Evolutionary conservation across 1,140 invertebrate species (phyloP).

Genomic region (Nephotettix cincticeps): DNA sequence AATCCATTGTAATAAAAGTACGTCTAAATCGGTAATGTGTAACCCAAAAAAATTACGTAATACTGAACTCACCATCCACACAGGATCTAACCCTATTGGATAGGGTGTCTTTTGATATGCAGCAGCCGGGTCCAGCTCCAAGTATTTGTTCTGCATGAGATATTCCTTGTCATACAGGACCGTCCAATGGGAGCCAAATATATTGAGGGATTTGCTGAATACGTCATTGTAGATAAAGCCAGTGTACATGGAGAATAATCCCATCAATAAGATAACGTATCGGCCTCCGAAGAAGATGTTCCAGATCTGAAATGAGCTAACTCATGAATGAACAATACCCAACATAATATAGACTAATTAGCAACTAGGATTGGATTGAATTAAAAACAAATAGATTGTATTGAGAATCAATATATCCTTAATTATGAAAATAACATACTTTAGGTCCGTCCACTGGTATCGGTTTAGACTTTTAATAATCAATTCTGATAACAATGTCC

Average conservation of each 20-base stretch:
- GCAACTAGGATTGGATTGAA: too few species aligned
- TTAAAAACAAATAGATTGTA: too few species aligned
- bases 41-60: too few species aligned
- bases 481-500: background rate
- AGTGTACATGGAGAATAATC: constrained; percentile 96
- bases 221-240: constrained; percentile 98
- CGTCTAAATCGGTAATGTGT: too few species aligned
- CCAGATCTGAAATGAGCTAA: constrained; percentile 80
- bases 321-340: too few species aligned
- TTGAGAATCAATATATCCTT: too few species aligned
- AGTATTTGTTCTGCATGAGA: constrained; percentile 52
- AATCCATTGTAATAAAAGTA: too few species aligned
- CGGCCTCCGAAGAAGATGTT: constrained; percentile 97
- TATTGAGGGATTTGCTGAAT: constrained; percentile 95
- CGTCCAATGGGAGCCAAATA: constrained; percentile 93
- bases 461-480: too few species aligned
- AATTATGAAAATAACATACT: too few species aligned
- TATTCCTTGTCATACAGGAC: constrained; percentile 57
- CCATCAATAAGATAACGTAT: constrained; percentile 98
- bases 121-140: constrained; percentile 63
- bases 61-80: constrained; percentile 90
- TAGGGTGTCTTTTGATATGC: constrained; percentile 70
- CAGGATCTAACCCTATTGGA: constrained; percentile 89
- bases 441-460: too few species aligned
- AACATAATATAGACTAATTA: too few species aligned